Percentiles rank a stretch among this genome's conserved stretches.
phyloP scores from a whole-genome alignment of 2,113 vertebrate species.

The Loxodonta africana region DNA sequence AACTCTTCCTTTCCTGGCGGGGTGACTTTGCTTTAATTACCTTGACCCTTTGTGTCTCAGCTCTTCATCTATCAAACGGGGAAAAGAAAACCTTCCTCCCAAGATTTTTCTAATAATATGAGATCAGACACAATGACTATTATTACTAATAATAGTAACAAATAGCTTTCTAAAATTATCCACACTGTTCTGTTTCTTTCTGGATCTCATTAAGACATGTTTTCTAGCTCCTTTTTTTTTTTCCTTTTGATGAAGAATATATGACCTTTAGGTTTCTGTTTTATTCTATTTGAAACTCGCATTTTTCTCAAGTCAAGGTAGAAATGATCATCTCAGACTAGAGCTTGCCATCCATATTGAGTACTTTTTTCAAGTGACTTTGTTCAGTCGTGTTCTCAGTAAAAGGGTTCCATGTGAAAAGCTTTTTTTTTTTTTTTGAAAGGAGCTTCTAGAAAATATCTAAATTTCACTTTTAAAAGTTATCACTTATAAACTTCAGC shows the following conservation, averaged over 20 bases:
- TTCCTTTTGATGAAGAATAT: constrained; percentile 10
- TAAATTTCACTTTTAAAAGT: constrained; percentile 23
- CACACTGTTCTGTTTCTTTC: not conserved
- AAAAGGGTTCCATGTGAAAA: not conserved
- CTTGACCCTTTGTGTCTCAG: not conserved
- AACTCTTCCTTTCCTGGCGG: not conserved
- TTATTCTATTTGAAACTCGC: not conserved
- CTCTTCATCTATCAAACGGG: not conserved
- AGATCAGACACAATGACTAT: not conserved
- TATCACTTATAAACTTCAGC: constrained; percentile 26
- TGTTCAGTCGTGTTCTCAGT: not conserved
- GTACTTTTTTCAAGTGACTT: not conserved
- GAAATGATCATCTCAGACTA: not conserved
- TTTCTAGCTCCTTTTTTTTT: not conserved
- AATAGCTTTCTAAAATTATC: not conserved
- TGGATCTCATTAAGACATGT: not conserved
- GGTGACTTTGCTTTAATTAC: not conserved
- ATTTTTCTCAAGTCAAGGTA: constrained; percentile 32
- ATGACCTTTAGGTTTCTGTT: constrained; percentile 25
- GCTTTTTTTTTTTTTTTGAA: not conserved
- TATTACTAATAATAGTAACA: constrained; percentile 13
- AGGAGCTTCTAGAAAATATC: not conserved
- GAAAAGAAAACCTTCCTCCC: not conserved
- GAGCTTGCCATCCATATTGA: not conserved
- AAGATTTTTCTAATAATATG: not conserved